Base-by-base conservation (phyloP, 2,797 vertebrate genomes). In the Dipus sagitta region DNA sequence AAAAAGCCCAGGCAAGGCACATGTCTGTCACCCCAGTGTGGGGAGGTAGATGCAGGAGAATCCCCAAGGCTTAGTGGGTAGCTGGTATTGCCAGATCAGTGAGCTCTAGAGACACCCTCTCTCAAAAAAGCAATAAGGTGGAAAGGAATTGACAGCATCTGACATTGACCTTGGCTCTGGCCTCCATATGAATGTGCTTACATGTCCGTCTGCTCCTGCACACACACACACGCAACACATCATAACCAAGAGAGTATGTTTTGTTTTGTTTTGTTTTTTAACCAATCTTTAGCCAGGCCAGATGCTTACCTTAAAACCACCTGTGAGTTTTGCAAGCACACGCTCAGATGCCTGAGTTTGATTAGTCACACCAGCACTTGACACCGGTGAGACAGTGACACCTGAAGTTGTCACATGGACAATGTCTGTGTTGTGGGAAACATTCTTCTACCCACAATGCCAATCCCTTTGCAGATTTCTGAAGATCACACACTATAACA, bases 381-480 rank as follows among this genome's bases (percentile, higher is more conserved):
- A 13, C 28, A 24, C 5, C 47, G 23, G 1, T 60, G 64, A 21
- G 18, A 65, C 20, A 58, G 20, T 60, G 38, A 64, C 30, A 17
- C 3, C 32, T 68, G 47, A 68, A 34, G 34, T 18, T 84, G 15
- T 17, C 26, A 18, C 76, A 28, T 71, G 28, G 23, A 6, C 38
- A 82, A 87, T 72, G 30, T 10, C 38, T 80, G 4, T 32, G 3
- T 70, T 17, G 21, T 26, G 23, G 62, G 24, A 34, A 74, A 90
- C 74, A 38, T 68, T 72, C 24, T 90, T 47, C 18, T 34, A 7
- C 4, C 10, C 7, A 58, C 28, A 64, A 34, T 80, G n/a, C 4
- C 47, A 88, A 95, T 58, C 0, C 21, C 65, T 82, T 80, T 18
- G 83, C 34, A 77, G 83, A 82, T 93, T 90, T 76, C 26, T 60